A percentile compares a stretch with the other conserved stretches of the same genome.
Conservation (phyloP, 1,140 invertebrate species). For the Philotrypesis tridentata region DNA sequence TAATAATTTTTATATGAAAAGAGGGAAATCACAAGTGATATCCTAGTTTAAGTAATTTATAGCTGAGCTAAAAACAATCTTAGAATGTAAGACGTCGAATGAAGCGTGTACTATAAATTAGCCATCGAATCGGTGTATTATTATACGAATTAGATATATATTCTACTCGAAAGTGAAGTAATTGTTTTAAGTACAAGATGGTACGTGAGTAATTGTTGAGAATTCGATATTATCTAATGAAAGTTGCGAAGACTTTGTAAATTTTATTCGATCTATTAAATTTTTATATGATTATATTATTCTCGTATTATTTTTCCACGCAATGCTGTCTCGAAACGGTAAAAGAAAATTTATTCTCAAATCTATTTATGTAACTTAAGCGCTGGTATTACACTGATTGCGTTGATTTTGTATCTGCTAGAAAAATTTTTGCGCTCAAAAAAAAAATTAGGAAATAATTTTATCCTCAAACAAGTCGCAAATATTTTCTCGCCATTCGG, state of each 20-base stretch:
- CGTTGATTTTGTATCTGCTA: too few relatives aligned
- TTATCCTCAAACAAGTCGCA: too few relatives aligned
- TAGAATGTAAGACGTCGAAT: neutral
- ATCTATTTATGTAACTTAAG: too few relatives aligned
- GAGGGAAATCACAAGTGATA: constrained; percentile 24
- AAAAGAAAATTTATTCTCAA: too few relatives aligned
- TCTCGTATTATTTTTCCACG: neutral
- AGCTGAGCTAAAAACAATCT: neutral
- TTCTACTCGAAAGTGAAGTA: neutral
- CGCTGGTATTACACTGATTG: too few relatives aligned
- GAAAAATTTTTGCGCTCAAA: too few relatives aligned
- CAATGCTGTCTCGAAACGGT: too few relatives aligned
- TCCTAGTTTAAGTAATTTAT: constrained; percentile 25
- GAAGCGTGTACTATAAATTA: constrained; percentile 22
- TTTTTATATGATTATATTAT: neutral
- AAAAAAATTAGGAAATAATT: too few relatives aligned
- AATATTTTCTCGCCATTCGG: too few relatives aligned
- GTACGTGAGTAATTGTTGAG: constrained; percentile 4
- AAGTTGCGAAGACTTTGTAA: constrained; percentile 18
- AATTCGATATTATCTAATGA: constrained; percentile 7
- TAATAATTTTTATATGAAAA: constrained; percentile 19
- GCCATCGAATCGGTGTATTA: neutral
- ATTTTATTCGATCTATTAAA: neutral
- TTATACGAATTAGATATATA: constrained; percentile 8
- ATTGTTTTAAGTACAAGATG: constrained; percentile 9